Percentiles rank a stretch among this genome's conserved stretches.
phyloP scores from a whole-genome alignment of 2,797 vertebrate species.

The Urosaurus nigricauda region DNA sequence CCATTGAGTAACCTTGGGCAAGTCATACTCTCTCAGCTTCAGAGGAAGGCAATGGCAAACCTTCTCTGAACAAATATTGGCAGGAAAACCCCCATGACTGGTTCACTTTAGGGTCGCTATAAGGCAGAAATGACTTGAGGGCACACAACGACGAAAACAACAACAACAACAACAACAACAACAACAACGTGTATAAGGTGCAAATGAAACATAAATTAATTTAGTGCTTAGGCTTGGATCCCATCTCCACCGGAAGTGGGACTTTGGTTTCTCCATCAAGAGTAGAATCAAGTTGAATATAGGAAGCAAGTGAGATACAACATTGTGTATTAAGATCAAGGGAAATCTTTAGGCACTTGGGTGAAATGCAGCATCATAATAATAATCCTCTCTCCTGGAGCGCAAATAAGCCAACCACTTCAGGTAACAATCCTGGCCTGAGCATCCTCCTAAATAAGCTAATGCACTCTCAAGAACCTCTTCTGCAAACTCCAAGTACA shows the following conservation, averaged over 20 bases:
- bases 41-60: too few species aligned
- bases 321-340: neutral
- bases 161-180: too few species aligned
- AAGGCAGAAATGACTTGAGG: too few species aligned
- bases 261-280: neutral
- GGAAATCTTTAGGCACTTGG: neutral
- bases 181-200: too few species aligned
- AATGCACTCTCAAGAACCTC: neutral
- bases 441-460: neutral
- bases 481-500: neutral
- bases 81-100: too few species aligned
- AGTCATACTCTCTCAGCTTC: too few species aligned
- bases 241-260: neutral
- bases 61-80: too few species aligned
- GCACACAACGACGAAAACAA: too few species aligned
- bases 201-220: too few species aligned
- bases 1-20: too few species aligned
- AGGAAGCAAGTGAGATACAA: neutral
- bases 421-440: neutral
- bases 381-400: slow-evolving; percentile 5
- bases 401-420: neutral
- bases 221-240: too few species aligned
- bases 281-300: neutral
- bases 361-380: neutral
- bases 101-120: too few species aligned